Conservation (phyloP, 2,888 invertebrate genomes). For the Phalera bucephala region DNA sequence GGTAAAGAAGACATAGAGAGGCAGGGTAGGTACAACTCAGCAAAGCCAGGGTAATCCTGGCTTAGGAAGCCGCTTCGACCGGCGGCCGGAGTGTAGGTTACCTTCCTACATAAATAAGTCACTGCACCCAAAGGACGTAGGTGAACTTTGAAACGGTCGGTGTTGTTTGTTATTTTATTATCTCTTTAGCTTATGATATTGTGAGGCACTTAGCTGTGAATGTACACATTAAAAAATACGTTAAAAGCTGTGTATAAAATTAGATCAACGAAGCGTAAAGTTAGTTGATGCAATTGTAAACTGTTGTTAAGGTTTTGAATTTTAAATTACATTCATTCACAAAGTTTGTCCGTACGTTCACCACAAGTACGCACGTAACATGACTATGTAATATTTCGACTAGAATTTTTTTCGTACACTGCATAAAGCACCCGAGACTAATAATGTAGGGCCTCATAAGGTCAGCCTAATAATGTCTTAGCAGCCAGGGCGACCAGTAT, state of each 20-base stretch:
- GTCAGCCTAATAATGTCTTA: background rate
- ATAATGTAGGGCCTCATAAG: too few species aligned
- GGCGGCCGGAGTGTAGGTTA: conserved; percentile 21
- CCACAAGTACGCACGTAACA: too few species aligned
- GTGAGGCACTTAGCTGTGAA: background rate
- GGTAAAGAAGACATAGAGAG: conserved; percentile 32
- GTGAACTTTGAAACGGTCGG: background rate
- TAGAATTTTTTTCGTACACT: too few species aligned
- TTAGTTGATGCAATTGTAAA: too few species aligned
- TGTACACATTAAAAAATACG: background rate
- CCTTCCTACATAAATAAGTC: conserved; percentile 16
- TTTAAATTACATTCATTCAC: too few species aligned
- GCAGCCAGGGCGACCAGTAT: background rate
- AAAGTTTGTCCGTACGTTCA: too few species aligned
- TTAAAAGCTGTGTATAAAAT: background rate
- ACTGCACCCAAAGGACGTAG: conserved; percentile 7
- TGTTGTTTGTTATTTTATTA: background rate
- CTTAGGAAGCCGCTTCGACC: conserved; percentile 50
- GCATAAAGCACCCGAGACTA: too few species aligned
- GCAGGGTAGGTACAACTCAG: conserved; percentile 33
- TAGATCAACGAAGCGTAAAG: too few species aligned
- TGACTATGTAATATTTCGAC: too few species aligned
- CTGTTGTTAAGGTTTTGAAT: too few species aligned
- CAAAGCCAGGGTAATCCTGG: conserved; percentile 51
- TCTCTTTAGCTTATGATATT: background rate